Evolutionary conservation across 1,140 invertebrate species (phyloP).

Genomic region (Pemphigus obesinymphae): DNA sequence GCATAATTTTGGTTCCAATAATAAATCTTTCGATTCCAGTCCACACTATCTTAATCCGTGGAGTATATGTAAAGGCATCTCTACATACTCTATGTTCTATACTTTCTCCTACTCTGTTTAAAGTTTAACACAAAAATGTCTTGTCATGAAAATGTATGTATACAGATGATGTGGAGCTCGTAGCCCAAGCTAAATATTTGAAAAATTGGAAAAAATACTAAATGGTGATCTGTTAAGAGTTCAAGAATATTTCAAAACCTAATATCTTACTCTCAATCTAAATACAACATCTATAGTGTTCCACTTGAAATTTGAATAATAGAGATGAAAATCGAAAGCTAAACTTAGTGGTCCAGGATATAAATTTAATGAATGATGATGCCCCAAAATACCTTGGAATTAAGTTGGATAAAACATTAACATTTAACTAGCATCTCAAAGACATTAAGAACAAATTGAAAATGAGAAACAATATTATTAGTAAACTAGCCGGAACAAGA

Average conservation of each 20-base stretch:
- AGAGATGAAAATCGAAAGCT: not conserved
- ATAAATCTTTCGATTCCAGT: too few relatives aligned
- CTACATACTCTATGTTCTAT: not conserved
- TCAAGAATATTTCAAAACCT: not conserved
- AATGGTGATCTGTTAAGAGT: not conserved
- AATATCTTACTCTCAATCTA: constrained; percentile 5
- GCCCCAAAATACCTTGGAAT: not conserved
- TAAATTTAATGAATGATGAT: not conserved
- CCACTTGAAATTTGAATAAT: not conserved
- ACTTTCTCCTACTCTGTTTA: not conserved
- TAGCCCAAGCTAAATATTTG: not conserved
- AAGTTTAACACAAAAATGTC: not conserved
- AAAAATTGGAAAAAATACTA: not conserved
- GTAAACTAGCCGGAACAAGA: too few relatives aligned
- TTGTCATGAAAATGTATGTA: not conserved
- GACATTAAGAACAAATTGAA: too few relatives aligned
- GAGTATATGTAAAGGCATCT: too few relatives aligned
- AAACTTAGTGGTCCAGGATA: not conserved
- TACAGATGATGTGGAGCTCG: not conserved
- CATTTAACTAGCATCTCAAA: too few relatives aligned
- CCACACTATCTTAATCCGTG: too few relatives aligned
- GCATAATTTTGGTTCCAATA: too few relatives aligned
- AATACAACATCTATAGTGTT: constrained; percentile 7
- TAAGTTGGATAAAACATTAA: not conserved
- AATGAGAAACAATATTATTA: too few relatives aligned